Percentiles rank a stretch among this genome's conserved stretches.
Evolutionary conservation across 1,140 invertebrate genomes (phyloP).

Genomic region (Scaptomyza graminum): DNA sequence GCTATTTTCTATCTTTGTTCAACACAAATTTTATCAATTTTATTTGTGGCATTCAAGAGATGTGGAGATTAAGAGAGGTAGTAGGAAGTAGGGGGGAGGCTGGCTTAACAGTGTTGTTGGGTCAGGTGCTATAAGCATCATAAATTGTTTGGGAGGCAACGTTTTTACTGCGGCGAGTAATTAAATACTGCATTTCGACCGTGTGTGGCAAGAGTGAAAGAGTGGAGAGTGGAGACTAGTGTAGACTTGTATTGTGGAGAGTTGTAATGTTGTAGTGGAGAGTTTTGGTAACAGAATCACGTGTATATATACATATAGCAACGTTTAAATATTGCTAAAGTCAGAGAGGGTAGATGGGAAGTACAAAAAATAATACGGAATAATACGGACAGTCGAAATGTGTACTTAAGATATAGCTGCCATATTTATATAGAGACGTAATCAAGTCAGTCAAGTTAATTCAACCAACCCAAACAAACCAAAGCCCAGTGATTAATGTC

Average conservation of each 20-base stretch:
- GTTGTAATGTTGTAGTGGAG: too few relatives aligned
- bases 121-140: slow-evolving; percentile 74
- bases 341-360: slow-evolving; percentile 5
- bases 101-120: slow-evolving; percentile 2
- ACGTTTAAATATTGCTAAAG: slow-evolving; percentile 68
- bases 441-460: slow-evolving; percentile 63
- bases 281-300: too few relatives aligned
- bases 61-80: not conserved
- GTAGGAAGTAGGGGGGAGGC: not conserved
- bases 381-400: slow-evolving; percentile 60
- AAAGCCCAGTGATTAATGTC: slow-evolving; percentile 53
- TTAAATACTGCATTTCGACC: slow-evolving; percentile 25
- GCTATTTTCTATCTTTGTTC: not conserved
- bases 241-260: too few relatives aligned
- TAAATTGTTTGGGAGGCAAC: slow-evolving; percentile 48
- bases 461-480: slow-evolving; percentile 40
- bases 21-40: slow-evolving; percentile 71
- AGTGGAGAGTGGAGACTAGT: too few relatives aligned
- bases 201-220: not conserved
- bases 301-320: slow-evolving; percentile 32
- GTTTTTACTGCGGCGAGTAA: slow-evolving; percentile 14
- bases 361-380: slow-evolving; percentile 30
- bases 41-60: slow-evolving; percentile 50
- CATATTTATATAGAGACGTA: slow-evolving; percentile 80
- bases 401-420: slow-evolving; percentile 73